Evolutionary conservation across 1,140 invertebrate species (phyloP).

Genomic region (Polyergus mexicanus): DNA sequence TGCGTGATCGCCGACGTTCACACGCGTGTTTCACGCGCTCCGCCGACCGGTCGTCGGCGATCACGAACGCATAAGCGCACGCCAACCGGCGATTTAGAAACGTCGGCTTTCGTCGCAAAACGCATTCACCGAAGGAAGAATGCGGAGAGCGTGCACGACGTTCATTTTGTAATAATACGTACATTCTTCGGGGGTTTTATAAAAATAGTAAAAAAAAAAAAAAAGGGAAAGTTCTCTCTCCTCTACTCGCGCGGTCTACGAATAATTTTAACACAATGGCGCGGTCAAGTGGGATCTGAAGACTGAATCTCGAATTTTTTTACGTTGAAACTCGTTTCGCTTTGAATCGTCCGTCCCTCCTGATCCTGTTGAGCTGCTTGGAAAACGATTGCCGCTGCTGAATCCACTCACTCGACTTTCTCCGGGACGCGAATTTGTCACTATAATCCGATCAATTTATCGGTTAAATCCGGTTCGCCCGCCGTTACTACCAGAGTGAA

Average conservation of each 20-base stretch:
- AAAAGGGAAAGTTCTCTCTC: not conserved
- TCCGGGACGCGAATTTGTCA: conserved; percentile 25
- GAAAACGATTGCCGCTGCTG: not conserved
- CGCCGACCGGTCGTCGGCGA: conserved; percentile 24
- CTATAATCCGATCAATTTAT: conserved; percentile 35
- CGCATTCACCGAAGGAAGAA: not conserved
- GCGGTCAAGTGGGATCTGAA: not conserved
- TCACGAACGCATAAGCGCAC: conserved; percentile 43
- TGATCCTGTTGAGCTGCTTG: not conserved
- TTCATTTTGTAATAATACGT: not conserved
- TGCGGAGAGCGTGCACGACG: not conserved
- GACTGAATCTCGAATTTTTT: conserved; percentile 16
- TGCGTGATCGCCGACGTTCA: conserved; percentile 20
- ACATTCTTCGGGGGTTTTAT: not conserved
- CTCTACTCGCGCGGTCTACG: not conserved
- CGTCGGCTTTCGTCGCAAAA: conserved; percentile 40
- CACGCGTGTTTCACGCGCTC: conserved; percentile 35
- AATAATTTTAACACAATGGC: not conserved
- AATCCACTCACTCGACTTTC: not conserved
- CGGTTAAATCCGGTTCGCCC: conserved; percentile 29
- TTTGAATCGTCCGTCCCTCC: not conserved
- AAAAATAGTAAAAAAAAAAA: not conserved
- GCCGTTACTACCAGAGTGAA: not conserved
- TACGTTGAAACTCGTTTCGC: not conserved
- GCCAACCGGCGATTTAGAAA: conserved; percentile 60